Conservation (phyloP, 2,888 invertebrate species). For the Heteropelma amictum region DNA sequence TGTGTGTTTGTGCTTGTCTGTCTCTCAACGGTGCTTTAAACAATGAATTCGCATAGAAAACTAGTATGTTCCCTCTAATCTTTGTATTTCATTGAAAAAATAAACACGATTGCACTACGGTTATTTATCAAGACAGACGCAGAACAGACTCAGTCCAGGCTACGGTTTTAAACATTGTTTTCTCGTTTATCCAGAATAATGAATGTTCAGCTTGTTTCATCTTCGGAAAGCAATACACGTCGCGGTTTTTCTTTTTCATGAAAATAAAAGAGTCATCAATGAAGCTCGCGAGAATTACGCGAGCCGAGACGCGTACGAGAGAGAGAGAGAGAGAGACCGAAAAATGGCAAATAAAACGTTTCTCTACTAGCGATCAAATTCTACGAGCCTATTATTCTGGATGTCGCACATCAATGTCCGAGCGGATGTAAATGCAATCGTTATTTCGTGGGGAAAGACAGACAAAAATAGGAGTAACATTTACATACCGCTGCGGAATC, state of each 20-base stretch:
- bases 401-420: slow-evolving; percentile 66
- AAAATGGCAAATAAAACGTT: neutral
- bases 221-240: slow-evolving; percentile 60
- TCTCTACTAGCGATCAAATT: slow-evolving; percentile 42
- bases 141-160: slow-evolving; percentile 78
- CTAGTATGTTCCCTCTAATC: neutral
- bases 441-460: slow-evolving; percentile 25
- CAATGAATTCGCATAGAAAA: slow-evolving; percentile 10
- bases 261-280: slow-evolving; percentile 17
- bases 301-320: slow-evolving; percentile 12
- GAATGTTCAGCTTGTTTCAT: slow-evolving; percentile 56
- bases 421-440: slow-evolving; percentile 69
- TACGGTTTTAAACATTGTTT: slow-evolving; percentile 65
- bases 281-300: slow-evolving; percentile 8
- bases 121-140: slow-evolving; percentile 75
- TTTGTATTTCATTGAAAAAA: slow-evolving; percentile 19
- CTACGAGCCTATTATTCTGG: slow-evolving; percentile 72
- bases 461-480: slow-evolving; percentile 58
- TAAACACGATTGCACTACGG: slow-evolving; percentile 56
- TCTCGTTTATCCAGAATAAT: slow-evolving; percentile 75
- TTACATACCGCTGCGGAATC: slow-evolving; percentile 67
- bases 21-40: slow-evolving; percentile 64
- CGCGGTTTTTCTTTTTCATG: neutral
- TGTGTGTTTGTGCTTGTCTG: slow-evolving; percentile 78
- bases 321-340: neutral